Conservation (phyloP, 2,113 vertebrate species). For the Protobothrops flavoviridis region DNA sequence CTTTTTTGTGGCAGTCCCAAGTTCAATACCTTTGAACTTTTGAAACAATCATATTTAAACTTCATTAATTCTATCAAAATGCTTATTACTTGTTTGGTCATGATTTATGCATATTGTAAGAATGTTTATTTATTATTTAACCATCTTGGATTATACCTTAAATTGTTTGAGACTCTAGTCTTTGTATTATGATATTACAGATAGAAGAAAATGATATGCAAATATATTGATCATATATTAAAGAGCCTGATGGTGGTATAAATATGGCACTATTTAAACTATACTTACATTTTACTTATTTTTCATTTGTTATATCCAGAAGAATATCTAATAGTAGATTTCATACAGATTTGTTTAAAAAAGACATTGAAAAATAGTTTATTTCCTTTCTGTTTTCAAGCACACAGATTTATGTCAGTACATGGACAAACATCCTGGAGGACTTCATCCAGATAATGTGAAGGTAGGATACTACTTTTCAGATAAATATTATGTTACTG, state of each 20-base stretch:
- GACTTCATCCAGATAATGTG: conserved; percentile 94
- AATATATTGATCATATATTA: background rate
- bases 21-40: background rate
- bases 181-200: background rate
- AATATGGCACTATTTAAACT: conserved; percentile 24
- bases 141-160: background rate
- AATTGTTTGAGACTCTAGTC: conserved; percentile 7
- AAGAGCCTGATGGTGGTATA: conserved; percentile 24
- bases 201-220: background rate
- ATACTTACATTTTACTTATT: background rate
- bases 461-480: conserved; percentile 76
- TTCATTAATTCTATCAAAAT: background rate
- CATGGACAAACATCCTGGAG: conserved; percentile 97
- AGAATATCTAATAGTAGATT: conserved; percentile 28
- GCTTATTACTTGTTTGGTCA: background rate
- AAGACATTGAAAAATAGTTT: conserved; percentile 53
- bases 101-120: background rate
- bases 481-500: background rate
- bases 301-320: conserved; percentile 50
- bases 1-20: background rate
- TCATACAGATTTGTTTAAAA: conserved; percentile 49
- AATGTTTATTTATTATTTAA: background rate
- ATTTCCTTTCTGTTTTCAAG: conserved; percentile 73
- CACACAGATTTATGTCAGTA: conserved; percentile 99
- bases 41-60: background rate